phyloP scores from a whole-genome alignment of 2,797 vertebrate genomes.

The Malurus splendens region DNA sequence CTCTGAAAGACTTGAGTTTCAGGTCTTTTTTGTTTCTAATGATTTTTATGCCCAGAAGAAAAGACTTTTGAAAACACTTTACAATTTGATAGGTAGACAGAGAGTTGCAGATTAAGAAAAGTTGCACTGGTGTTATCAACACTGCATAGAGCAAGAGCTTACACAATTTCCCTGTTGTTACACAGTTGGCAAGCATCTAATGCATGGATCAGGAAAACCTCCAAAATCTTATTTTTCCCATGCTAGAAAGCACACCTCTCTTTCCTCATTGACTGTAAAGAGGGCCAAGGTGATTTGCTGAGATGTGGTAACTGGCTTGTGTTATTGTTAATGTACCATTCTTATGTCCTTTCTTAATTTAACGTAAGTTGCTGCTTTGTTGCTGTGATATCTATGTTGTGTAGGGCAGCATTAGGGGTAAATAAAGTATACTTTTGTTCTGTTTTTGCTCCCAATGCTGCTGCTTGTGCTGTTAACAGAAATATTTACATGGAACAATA shows the following conservation, averaged over 20 bases:
- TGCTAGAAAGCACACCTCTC: background rate
- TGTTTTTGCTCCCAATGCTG: background rate
- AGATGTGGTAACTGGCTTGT: background rate
- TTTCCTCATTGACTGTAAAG: background rate
- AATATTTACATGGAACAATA: background rate
- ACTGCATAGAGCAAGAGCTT: background rate
- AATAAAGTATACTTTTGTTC: background rate
- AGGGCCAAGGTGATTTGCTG: background rate
- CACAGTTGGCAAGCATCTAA: background rate
- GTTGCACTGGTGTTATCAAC: background rate
- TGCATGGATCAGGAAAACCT: background rate
- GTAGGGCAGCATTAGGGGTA: background rate
- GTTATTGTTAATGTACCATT: background rate
- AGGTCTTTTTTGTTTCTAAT: background rate
- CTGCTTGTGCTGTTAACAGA: background rate
- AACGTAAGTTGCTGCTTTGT: background rate
- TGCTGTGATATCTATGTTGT: background rate
- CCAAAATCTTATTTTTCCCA: fast-evolving
- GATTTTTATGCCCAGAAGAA: background rate
- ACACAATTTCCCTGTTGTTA: background rate
- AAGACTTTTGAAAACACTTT: background rate
- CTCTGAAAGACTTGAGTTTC: background rate
- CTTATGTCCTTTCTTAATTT: background rate
- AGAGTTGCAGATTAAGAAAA: background rate
- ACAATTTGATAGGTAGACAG: background rate